A percentile compares a stretch with the other conserved stretches of the same genome.
Conservation (phyloP, 2,888 invertebrate genomes). For the Callyntrura guangdongensis region DNA sequence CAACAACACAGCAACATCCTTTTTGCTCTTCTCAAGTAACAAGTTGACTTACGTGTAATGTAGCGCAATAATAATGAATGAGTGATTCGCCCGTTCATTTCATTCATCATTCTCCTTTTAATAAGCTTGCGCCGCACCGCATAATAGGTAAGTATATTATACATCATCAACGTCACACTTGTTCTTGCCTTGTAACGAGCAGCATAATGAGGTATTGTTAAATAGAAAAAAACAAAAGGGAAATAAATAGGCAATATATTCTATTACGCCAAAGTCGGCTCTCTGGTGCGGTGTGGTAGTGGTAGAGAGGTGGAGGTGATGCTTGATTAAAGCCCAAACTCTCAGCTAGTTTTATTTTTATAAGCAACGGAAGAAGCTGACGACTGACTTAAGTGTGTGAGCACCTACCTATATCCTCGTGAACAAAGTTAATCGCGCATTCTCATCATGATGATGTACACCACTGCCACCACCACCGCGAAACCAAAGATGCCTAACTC, state of each 20-base stretch:
- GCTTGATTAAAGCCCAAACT: constrained; percentile 45
- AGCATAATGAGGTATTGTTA: constrained; percentile 45
- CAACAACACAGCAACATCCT: background rate
- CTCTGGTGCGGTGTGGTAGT: background rate
- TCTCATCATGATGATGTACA: constrained; percentile 3
- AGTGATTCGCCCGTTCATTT: constrained; percentile 50
- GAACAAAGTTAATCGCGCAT: constrained; percentile 48
- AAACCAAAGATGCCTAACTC: constrained; percentile 58
- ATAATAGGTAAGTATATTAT: background rate
- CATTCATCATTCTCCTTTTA: constrained; percentile 49
- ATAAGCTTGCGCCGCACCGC: constrained; percentile 29
- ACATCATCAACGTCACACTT: constrained; percentile 44
- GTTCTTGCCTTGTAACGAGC: background rate
- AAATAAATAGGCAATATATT: constrained; percentile 36
- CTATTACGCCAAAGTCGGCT: background rate
- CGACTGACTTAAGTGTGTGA: background rate
- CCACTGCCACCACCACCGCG: background rate
- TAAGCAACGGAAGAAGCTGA: background rate
- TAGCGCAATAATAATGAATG: constrained; percentile 44
- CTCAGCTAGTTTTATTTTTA: background rate
- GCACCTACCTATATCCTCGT: background rate
- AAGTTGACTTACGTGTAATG: constrained; percentile 28
- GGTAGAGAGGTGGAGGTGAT: constrained; percentile 17
- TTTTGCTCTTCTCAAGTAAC: constrained; percentile 1
- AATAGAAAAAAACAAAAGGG: constrained; percentile 22